Evolutionary conservation across 2,113 vertebrate genomes (phyloP).

Genomic region (Pteruthius melanotis): DNA sequence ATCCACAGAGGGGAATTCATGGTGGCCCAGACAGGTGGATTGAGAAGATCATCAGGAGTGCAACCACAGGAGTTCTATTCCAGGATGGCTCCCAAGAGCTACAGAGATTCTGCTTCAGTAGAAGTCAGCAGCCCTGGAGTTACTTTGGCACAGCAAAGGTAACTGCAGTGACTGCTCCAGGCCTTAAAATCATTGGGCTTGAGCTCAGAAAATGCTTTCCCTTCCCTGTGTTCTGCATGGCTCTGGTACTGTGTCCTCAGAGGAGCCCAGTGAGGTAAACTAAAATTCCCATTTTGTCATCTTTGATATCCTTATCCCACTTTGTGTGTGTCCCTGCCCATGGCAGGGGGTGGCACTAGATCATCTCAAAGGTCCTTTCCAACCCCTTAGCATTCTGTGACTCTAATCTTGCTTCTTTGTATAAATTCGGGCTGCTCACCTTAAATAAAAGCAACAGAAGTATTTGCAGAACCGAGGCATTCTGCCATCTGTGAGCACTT

Average conservation of each 20-base stretch:
- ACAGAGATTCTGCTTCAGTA: background rate
- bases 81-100: background rate
- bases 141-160: background rate
- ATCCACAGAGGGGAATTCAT: background rate
- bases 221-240: background rate
- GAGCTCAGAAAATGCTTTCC: background rate
- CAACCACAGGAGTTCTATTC: background rate
- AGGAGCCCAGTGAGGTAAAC: background rate
- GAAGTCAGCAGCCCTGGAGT: background rate
- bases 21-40: background rate
- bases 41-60: background rate
- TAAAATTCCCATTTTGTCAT: background rate
- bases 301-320: background rate
- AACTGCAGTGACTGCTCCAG: background rate
- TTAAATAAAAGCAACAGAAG: background rate
- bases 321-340: background rate
- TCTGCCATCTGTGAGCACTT: background rate
- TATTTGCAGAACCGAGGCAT: background rate
- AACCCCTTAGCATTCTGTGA: accelerated
- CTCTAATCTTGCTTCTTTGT: background rate
- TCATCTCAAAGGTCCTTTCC: background rate
- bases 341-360: background rate
- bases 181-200: background rate
- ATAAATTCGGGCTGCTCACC: background rate
- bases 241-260: background rate